These are phyloP conservation scores for Agrilus planipennis DNA, from an alignment of 1,140 invertebrate genomes.

Conservation along the genomic window DNA sequence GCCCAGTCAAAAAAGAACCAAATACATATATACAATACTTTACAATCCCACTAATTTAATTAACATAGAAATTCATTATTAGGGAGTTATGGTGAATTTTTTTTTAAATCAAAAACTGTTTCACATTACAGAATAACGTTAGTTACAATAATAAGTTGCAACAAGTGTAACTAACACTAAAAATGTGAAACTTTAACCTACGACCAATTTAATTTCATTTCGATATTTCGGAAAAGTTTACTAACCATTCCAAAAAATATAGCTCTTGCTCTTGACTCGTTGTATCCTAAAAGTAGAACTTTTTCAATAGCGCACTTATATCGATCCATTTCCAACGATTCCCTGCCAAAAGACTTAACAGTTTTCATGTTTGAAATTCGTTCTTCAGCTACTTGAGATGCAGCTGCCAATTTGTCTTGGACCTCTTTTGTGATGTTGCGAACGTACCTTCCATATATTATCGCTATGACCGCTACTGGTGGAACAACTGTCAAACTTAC, in stretches of 20 bases:
- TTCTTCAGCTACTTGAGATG: conserved; percentile 84
- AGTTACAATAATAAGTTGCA: too few species aligned
- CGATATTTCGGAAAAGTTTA: too few species aligned
- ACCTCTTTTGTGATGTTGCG: conserved; percentile 73
- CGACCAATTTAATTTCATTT: too few species aligned
- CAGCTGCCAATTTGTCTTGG: conserved; percentile 69
- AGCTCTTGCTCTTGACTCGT: conserved; percentile 75
- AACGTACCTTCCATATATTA: conserved; percentile 83
- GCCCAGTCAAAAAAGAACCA: too few species aligned
- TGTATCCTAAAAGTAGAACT: conserved; percentile 69
- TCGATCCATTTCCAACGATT: conserved; percentile 57
- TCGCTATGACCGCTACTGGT: conserved; percentile 68
- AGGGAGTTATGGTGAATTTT: too few species aligned
- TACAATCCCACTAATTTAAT: too few species aligned
- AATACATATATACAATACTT: too few species aligned
- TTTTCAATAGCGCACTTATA: conserved; percentile 62
- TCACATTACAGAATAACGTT: too few species aligned
- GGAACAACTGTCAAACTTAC: conserved; percentile 81
- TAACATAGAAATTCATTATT: too few species aligned
- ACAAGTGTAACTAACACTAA: too few species aligned
- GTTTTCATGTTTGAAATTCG: conserved; percentile 88
- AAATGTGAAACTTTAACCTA: too few species aligned
- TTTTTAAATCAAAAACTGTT: too few species aligned
- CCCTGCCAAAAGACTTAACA: conserved; percentile 85
- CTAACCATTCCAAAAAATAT: conserved; percentile 86